phyloP scores from a whole-genome alignment of 2,113 vertebrate species.

The Calyptomena viridis region DNA sequence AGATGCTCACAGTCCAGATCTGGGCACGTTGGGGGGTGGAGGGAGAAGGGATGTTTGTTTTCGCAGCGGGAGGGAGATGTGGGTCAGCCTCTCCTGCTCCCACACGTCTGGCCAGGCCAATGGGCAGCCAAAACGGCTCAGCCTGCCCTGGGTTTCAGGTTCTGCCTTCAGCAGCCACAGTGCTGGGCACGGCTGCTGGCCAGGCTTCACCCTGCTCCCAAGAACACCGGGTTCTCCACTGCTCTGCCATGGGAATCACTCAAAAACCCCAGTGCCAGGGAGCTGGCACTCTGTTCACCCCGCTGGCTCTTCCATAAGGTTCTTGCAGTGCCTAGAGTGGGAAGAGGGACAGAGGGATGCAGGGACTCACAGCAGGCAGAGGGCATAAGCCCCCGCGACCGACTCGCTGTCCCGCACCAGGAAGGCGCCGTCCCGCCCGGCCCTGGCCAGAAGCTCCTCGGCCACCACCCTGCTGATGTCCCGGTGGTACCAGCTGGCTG shows the following conservation, averaged over 20 bases:
- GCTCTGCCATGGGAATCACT: background rate
- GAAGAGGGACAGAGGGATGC: background rate
- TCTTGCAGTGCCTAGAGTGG: background rate
- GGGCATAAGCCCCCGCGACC: constrained; percentile 84
- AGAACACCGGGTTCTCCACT: background rate
- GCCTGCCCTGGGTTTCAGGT: background rate
- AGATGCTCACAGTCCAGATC: background rate
- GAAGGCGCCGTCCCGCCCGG: constrained; percentile 85
- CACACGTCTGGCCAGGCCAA: background rate
- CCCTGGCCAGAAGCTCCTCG: constrained; percentile 83
- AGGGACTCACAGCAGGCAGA: constrained; percentile 86
- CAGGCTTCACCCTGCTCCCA: background rate
- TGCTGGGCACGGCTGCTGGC: background rate
- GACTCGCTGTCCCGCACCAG: constrained; percentile 90
- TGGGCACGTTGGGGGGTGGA: background rate
- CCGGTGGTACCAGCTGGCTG: constrained; percentile 83
- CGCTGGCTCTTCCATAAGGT: fast-evolving
- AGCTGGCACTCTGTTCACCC: fast-evolving
- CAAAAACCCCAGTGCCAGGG: fast-evolving
- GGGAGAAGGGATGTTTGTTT: background rate
- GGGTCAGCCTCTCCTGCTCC: background rate
- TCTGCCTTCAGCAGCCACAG: background rate
- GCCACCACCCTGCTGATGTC: constrained; percentile 86
- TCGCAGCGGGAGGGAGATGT: background rate
- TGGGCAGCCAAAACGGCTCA: background rate